Evolutionary conservation across 2,888 invertebrate species (phyloP), one percentile per base, ranked within the genome.

Genomic region (Caenorhabditis becei): DNA sequence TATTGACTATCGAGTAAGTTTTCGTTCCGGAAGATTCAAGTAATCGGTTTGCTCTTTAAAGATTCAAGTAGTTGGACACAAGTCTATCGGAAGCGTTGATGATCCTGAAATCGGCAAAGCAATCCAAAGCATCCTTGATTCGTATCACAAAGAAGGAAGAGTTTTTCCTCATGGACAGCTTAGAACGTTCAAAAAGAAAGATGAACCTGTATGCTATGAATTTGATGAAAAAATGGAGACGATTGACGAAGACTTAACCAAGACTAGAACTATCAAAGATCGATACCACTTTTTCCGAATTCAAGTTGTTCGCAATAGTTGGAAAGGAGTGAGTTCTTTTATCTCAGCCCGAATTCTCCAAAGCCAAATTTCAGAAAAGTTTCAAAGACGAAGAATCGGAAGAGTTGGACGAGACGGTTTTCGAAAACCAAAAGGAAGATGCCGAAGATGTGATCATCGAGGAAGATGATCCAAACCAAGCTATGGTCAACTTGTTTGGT

Each of bases 161-260:
- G 83, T 89, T 2, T 90, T 90, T 69, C 90, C 90, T 0, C 87
- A 88, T 54, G 89, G 89, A 35, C 88, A 88, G 65, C 67, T 63
- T 11, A 20, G 77, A 51, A 8, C 14, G 2, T 35, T 62, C 44
- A 66, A 54, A 32, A 81, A 77, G 16, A 56, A 32, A 28, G 67
- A 67, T 11, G 67, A 62, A 14, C 23, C 8, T 1, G 44, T 14
- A 2, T 7, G 18, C 2, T 47, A 14, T 2, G 70, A 71, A 32
- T 80, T 69, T 47, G 77, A 80, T 32, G 56, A 28, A 3, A 56
- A 56, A 23, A n/a, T 80, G 10, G 59, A 51, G 20, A 24, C 53
- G 2, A 69, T 80, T 11, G 75, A 80, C 37, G 72, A 77, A 23
- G 66, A 77, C 63, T 2, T 80, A 24, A 44, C 53, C 5, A 59